Conservation (phyloP, 2,113 vertebrate genomes). For the Oplegnathus fasciatus region DNA sequence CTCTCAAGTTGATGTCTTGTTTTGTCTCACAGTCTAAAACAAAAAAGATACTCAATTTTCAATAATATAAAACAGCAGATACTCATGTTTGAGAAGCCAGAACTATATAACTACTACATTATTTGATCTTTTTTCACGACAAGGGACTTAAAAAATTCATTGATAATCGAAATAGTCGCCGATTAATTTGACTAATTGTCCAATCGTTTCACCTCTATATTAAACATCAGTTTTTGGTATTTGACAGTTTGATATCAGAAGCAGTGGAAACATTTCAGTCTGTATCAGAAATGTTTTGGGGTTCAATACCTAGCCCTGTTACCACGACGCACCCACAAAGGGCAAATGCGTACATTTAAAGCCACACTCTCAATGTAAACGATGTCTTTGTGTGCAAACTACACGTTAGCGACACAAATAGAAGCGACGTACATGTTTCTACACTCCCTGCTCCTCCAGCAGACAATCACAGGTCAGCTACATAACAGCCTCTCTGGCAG, state of each 20-base stretch:
- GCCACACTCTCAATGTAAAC: neutral
- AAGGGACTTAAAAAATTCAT: no score
- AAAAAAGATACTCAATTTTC: no score
- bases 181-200: no score
- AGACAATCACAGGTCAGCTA: constrained; percentile 31
- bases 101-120: no score
- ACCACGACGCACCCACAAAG: neutral
- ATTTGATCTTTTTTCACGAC: no score
- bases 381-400: neutral
- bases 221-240: neutral
- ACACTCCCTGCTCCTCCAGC: neutral
- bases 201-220: neutral
- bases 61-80: no score
- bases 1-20: no score
- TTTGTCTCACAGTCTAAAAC: no score
- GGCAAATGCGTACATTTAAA: neutral
- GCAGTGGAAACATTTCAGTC: neutral
- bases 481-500: constrained; percentile 33
- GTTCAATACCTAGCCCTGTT: accelerated
- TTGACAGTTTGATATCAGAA: neutral
- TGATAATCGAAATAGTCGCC: neutral
- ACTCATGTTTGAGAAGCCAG: no score
- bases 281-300: neutral
- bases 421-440: neutral
- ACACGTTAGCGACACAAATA: neutral